Evolutionary conservation across 2,888 invertebrate genomes (phyloP), one percentile per base, ranked within the genome.

Genomic region (Ochropacha duplaris): DNA sequence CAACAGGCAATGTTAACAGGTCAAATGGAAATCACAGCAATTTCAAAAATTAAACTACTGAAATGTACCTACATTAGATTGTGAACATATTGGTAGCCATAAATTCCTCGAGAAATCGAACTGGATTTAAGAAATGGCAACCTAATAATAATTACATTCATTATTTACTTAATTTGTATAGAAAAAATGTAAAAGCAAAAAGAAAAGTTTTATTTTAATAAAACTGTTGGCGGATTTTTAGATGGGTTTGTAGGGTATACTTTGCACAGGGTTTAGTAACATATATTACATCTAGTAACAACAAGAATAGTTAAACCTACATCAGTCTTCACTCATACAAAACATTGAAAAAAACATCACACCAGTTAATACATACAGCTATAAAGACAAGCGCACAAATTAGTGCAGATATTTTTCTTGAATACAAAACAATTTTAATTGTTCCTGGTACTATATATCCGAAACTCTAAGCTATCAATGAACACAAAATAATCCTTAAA

Each of bases 271-370:
- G 57, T 54, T 64, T 65, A 68, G 65, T 71, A 76, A 76, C 70
- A 74, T 75, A 68, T 73, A 75, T 73, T 72, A 66, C 61, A 72
- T 68, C 74, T 77, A 79, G 70, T 74, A 79, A 81, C 77, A 84
- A 83, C 76, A 78, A 80, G 76, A 75, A 79, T 74, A 79, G 79
- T 87, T 31, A 85, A 81, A 86, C 77, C 75, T 83, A 81, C 69
- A 68, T 91, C 91, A 92, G 90, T 91, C 91, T 91, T 91, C 90
- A 87, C 82, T 79, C 87, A 87, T 85, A 83, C n/a, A n/a, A n/a
- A n/a, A n/a, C 85, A 76, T 77, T 68, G 65, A 75, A 72, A 74
- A 78, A 74, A 69, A 61, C 44, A 44, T 44, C 39, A 44, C 19
- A 44, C 9, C 16, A 8, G 14, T 22, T 12, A 24, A 51, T 28